Evolutionary conservation across 2,888 invertebrate species (phyloP), one percentile per base, ranked within the genome.

Genomic region (Aspidiotus destructor): DNA sequence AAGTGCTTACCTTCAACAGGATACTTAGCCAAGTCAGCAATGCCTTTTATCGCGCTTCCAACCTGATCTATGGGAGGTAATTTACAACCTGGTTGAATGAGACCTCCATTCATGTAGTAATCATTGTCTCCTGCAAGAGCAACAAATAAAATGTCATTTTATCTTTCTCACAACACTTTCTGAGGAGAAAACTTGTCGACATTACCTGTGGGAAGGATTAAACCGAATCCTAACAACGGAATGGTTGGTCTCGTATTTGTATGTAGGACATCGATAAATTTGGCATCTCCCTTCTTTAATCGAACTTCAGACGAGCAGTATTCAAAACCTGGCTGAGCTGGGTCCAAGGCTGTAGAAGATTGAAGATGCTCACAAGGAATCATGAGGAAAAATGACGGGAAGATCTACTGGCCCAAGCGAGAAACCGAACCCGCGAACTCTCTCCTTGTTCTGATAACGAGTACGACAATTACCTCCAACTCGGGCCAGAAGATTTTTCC

Each of bases 31-130:
- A 76, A 69, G 61, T 76, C 75, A 7, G 68, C n/a, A 52, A 76
- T 71, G 55, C 72, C 69, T 13, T 70, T 73, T 8, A 74, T 70
- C 28, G 28, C 1, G 28, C 28, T 5, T 41, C 73, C 70, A 6
- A 71, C 60, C 70, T 73, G 73, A 16, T 73, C 72, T 28, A 74
- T 71, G 8, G 73, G 69, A 0, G 73, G 73, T 41, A 71, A 1
- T 8, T 71, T 42, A 73, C 87, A 87, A 0, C 85, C 86, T 0
- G 86, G 86, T 74, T 87, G 87, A 61, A 78, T 78, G 77, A 81
- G 79, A 0, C 86, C 87, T 0, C 86, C 86, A 70, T 86, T 86
- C 1, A 85, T 83, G 75, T 85, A 86, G 74, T 85, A 86, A 74
- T 87, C 86, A 2, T 84, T 81, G 72, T 85, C 76, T 41, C 78